Evolutionary conservation across 64 coral and sea anemone genomes (phyloP), one percentile per base, ranked within the genome.

Genomic region (Porites lutea): DNA sequence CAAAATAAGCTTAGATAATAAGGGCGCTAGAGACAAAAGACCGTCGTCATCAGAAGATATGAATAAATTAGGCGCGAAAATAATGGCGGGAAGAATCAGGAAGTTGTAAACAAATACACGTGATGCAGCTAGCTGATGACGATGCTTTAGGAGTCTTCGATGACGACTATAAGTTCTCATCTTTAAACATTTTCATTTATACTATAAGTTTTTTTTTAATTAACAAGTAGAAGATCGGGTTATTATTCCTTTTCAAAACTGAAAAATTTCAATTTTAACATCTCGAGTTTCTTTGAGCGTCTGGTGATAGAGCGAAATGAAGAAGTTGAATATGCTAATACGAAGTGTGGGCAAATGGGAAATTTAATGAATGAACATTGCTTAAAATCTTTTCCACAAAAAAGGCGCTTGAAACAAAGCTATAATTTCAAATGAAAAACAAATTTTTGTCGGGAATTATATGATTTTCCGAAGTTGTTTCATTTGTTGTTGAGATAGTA

Each of bases 41-140:
- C 12, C 12, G 27, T 37, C 27, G 27, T 37, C 27, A 37, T 37
- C 81, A 84, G 47, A 48, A 52, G 81, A 20, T 18, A 84, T 13
- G 13, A 3, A 43, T 50, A 9, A 27, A 69, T 23, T 12, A 3
- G 44, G 37, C 46, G 61, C 81, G 45, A 69, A 80, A 84, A 51
- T 83, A 83, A 49, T 50, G 79, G 79, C 79, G 79, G 79, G 79
- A 83, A 83, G 79, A 44, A 4, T 4, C 13, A 45, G 18, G 3
- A 62, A 65, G 13, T 51, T 51, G 81, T 84, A 67, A 54, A 84
- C 81, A 68, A 68, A 84, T 19, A 64, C 81, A 84, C 63, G 81
- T 84, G 81, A 84, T 68, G 12, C 15, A 37, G 27, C 27, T 37
- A 37, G 27, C 3, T 2, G 8, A 8, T 12, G 9, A 3, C 11